Conservation (phyloP, 1,140 invertebrate genomes). For the Papilio xuthus region DNA sequence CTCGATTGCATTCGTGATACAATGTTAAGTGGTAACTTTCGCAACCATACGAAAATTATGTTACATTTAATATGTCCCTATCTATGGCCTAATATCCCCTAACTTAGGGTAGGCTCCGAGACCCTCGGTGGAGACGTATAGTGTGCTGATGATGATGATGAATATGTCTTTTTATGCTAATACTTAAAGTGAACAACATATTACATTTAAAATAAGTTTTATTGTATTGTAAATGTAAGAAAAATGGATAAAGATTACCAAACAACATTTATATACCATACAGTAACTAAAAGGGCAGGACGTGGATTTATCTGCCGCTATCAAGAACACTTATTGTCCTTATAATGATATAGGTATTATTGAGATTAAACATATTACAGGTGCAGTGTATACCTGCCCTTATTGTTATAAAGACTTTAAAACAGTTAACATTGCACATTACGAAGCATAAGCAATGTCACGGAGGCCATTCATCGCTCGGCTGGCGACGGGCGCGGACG, state of each 20-base stretch:
- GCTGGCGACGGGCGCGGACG: slow-evolving; percentile 45
- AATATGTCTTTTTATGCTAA: too few relatives aligned
- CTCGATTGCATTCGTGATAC: not conserved
- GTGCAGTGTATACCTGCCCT: not conserved
- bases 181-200: too few relatives aligned
- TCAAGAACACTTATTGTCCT: not conserved
- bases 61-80: not conserved
- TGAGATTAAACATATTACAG: not conserved
- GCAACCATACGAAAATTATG: not conserved
- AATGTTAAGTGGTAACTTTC: slow-evolving; percentile 15
- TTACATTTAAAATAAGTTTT: too few relatives aligned
- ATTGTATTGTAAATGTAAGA: too few relatives aligned
- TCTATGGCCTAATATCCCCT: too few relatives aligned
- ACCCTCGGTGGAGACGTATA: too few relatives aligned
- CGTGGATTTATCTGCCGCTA: too few relatives aligned
- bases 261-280: too few relatives aligned
- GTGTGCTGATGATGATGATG: too few relatives aligned
- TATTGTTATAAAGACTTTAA: slow-evolving; percentile 20
- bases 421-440: slow-evolving; percentile 37
- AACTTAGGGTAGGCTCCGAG: too few relatives aligned
- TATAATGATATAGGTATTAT: not conserved
- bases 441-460: slow-evolving; percentile 57
- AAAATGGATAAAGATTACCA: too few relatives aligned
- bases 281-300: too few relatives aligned
- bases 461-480: slow-evolving; percentile 44